Evolutionary conservation across 2,797 vertebrate species (phyloP), one percentile per base, ranked within the genome.

Genomic region (Scolopax bukidnonensis): DNA sequence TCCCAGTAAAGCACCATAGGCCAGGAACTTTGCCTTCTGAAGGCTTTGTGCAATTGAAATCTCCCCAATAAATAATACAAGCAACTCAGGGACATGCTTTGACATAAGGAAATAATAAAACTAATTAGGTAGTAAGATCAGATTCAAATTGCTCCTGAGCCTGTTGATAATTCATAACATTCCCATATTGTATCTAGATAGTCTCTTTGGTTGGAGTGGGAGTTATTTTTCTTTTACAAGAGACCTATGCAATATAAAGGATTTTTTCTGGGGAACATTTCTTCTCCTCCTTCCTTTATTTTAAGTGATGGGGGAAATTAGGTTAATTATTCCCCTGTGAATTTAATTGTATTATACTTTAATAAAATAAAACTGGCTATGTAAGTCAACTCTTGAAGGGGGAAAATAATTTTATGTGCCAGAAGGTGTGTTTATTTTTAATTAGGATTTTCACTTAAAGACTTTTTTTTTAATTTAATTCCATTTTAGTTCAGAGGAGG

Each of bases 381-480:
- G 12, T 69, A 93, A 87, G 81, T 95, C 93, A 90, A 5, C 9
- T 87, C 57, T 95, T 95, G 88, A 94, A 96, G 61, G 69, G 60
- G 30, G 12, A 16, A 16, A 91, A 89, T 77, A 83, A 87, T 83
- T 90, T 70, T 65, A 41, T 64, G 36, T 85, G 88, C 90, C 76
- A 90, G 88, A 87, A 95, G 88, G 54, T 95, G 56, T 93, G 51
- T 94, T 95, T 95, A 92, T 94, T 95, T 96, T 91, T 96, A 94
- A 94, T 94, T 85, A 93, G 53, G 69, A 87, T 77, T 95, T 94
- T 87, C 87, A 92, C 84, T 75, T 57, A 60, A 74, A 56, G 45
- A 63, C 33, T 77, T 81, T 69, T 41, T 41, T 70, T 77, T 53
- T 0, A 25, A 79, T 69, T 82, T 61, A 77, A 70, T 93, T 87